phyloP scores from a whole-genome alignment of 2,888 invertebrate genomes.

The Drosophila neonasuta region DNA sequence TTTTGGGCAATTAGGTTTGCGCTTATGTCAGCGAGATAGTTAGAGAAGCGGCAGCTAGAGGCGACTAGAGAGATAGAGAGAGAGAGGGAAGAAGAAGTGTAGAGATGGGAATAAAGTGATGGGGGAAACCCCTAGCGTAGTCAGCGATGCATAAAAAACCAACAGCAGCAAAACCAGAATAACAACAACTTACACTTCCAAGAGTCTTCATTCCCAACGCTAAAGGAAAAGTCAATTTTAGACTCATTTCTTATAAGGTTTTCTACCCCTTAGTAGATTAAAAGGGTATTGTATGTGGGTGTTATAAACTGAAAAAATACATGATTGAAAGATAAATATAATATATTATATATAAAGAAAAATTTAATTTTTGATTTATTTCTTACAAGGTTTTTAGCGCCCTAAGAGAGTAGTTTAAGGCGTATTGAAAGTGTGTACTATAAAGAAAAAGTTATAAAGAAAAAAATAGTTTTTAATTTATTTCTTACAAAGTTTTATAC shows the following conservation, averaged over 20 bases:
- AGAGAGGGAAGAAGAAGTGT: neutral
- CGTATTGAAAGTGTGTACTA: too few species aligned
- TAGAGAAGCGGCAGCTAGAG: neutral
- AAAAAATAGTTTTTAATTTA: neutral
- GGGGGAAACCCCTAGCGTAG: conserved; percentile 23
- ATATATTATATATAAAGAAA: too few species aligned
- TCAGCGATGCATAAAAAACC: conserved; percentile 66
- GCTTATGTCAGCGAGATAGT: conserved; percentile 49
- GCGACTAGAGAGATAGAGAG: neutral
- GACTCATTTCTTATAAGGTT: conserved; percentile 30
- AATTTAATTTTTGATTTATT: too few species aligned
- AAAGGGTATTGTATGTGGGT: neutral
- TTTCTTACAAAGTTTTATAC: conserved; percentile 7
- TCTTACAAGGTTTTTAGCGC: too few species aligned
- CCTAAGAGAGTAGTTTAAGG: too few species aligned
- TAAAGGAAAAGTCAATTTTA: conserved; percentile 13
- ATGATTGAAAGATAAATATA: too few species aligned
- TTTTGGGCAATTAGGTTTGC: conserved; percentile 61
- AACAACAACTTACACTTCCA: conserved; percentile 3
- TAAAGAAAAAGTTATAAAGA: too few species aligned
- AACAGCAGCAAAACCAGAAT: conserved; percentile 29
- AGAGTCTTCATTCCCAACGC: neutral
- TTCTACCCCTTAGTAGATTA: conserved; percentile 9
- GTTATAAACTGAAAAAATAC: too few species aligned
- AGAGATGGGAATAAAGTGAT: neutral